Evolutionary conservation across 1,140 invertebrate genomes (phyloP), one percentile per base, ranked within the genome.

Genomic region (Coptotermes formosanus): DNA sequence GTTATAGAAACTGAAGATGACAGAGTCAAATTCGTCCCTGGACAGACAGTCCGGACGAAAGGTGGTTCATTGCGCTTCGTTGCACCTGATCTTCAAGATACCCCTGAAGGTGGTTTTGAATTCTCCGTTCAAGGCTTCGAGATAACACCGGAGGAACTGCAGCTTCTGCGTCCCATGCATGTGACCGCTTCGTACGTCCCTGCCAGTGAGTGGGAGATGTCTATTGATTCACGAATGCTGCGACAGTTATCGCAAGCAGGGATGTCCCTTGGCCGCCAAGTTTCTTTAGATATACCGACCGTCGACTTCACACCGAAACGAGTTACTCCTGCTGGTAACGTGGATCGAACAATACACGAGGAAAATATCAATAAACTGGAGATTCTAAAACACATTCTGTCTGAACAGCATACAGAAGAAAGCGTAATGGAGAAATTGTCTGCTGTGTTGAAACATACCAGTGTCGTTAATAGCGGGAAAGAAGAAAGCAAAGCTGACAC

Each of bases 41-140:
- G 94, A 25, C 94, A 95, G 90, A 93, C 95, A 84, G 94, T 95
- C 14, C 94, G 95, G 89, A 95, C 95, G 3, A 93, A 93, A 64
- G 94, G 95, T 89, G 95, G 95, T 3, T n/a, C 25, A 12, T 92
- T 94, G 0, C 93, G 93, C 88, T 95, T 95, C 89, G 93, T 95
- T 21, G 94, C 95, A 43, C 94, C 94, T 21, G 95, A 95, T 90
- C 89, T 95, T 19, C 92, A 91, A 4, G 93, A 94, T 88, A 93
- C 93, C 8, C 92, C 93, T 48, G 94, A 94, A 89, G 94, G 94
- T 21, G 93, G 94, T 48, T 89, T 91, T 25, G 94, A 95, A 89
- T 95, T 95, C 89, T 95, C 94, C 23, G 94, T 96, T 14, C 95
- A 96, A 91, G 94, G 95, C 82, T 96, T 95, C 89, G 93, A 95